Percentiles rank a stretch among this genome's conserved stretches.
These are phyloP conservation scores for Latrodectus hesperus DNA, from an alignment of 2,888 invertebrate species.

Conservation along the genomic window DNA sequence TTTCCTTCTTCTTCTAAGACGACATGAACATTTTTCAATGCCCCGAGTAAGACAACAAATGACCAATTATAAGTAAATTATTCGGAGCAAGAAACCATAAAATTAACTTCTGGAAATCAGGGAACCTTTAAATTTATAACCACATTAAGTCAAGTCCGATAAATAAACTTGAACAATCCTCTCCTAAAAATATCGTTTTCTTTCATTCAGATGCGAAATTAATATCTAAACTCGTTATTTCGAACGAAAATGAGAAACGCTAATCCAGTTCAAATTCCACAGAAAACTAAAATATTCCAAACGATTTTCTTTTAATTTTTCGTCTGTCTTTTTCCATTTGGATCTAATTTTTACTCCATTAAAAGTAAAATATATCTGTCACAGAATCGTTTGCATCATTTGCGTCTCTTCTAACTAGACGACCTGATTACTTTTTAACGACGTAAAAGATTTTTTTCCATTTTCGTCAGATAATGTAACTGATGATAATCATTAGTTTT, in stretches of 20 bases:
- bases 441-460: slow-evolving; percentile 2
- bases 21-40: too few relatives aligned
- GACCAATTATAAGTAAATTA: too few relatives aligned
- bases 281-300: slow-evolving; percentile 25
- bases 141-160: too few relatives aligned
- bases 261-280: slow-evolving; percentile 27
- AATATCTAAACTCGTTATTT: slow-evolving; percentile 36
- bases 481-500: slow-evolving; percentile 55
- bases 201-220: slow-evolving; percentile 45
- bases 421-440: slow-evolving; percentile 60
- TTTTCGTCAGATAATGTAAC: slow-evolving; percentile 28
- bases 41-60: too few relatives aligned
- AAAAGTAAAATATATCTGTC: not conserved
- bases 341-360: slow-evolving; percentile 30
- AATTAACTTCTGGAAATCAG: too few relatives aligned
- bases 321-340: not conserved
- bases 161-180: too few relatives aligned
- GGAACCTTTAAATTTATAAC: too few relatives aligned
- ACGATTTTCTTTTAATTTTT: slow-evolving; percentile 20
- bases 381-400: slow-evolving; percentile 14
- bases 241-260: slow-evolving; percentile 13
- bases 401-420: slow-evolving; percentile 13
- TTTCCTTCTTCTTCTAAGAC: too few relatives aligned
- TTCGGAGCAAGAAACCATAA: too few relatives aligned
- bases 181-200: too few relatives aligned